Evolutionary conservation across 2,888 invertebrate species (phyloP).

Genomic region (Caenorhabditis sinica): DNA sequence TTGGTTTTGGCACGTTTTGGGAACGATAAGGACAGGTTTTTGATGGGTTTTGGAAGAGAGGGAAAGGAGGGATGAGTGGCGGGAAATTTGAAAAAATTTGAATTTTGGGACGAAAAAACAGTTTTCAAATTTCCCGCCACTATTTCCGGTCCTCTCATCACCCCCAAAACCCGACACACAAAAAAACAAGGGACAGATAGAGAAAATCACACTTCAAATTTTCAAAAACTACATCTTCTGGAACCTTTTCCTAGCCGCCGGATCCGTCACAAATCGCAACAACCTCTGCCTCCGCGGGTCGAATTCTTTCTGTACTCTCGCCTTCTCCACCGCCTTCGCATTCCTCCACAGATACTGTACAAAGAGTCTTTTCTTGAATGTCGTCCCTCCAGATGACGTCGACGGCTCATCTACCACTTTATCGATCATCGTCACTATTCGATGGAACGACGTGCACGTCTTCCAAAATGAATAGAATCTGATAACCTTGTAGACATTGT

Average conservation of each 20-base stretch:
- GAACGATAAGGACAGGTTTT: constrained; percentile 13
- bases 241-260: constrained; percentile 76
- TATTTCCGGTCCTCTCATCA: not conserved
- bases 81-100: not conserved
- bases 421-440: constrained; percentile 84
- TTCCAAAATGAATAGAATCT: constrained; percentile 84
- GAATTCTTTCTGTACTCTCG: constrained; percentile 83
- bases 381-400: constrained; percentile 53
- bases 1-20: constrained; percentile 50
- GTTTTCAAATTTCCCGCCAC: not conserved
- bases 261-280: constrained; percentile 81
- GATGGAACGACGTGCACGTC: constrained; percentile 83
- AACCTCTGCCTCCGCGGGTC: constrained; percentile 82
- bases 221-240: constrained; percentile 66
- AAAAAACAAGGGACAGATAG: constrained; percentile 25
- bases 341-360: constrained; percentile 84
- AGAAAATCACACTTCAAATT: constrained; percentile 14
- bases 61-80: too few species aligned
- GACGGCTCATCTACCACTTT: constrained; percentile 76
- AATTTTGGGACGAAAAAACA: not conserved
- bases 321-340: constrained; percentile 83
- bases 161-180: not conserved
- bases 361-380: constrained; percentile 82
- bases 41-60: not conserved
- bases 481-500: constrained; percentile 83